These are phyloP conservation scores for Asbolus verrucosus DNA, from an alignment of 1,140 invertebrate genomes.

Conservation along the genomic window DNA sequence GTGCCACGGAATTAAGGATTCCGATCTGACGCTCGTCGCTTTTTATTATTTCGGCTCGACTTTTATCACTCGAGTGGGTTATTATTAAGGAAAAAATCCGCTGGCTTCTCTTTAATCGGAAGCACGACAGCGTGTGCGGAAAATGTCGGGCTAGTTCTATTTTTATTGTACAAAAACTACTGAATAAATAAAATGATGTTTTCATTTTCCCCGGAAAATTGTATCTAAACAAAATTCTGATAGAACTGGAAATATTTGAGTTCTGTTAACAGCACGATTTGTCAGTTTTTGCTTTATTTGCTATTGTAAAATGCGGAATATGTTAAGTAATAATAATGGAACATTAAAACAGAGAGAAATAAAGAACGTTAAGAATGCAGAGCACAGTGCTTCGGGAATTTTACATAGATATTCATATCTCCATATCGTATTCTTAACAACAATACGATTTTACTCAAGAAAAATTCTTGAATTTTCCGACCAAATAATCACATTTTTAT, in stretches of 20 bases:
- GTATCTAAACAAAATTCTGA: conserved; percentile 25
- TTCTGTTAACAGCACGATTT: conserved; percentile 11
- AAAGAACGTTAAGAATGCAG: not conserved
- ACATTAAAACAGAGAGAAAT: too few species aligned
- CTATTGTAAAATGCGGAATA: too few species aligned
- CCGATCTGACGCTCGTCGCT: not conserved
- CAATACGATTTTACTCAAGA: conserved; percentile 4
- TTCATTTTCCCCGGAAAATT: conserved; percentile 18
- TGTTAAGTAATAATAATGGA: too few species aligned
- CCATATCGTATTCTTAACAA: conserved; percentile 14
- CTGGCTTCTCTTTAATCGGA: not conserved
- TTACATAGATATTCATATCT: conserved; percentile 3
- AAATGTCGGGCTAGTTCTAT: conserved; percentile 1
- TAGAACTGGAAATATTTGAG: conserved; percentile 15
- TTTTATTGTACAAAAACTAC: conserved; percentile 15
- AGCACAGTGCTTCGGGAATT: not conserved
- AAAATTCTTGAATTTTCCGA: conserved; percentile 14
- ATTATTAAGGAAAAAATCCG: conserved; percentile 4
- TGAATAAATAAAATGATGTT: conserved; percentile 19
- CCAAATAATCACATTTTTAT: conserved; percentile 16
- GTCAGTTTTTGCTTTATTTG: too few species aligned
- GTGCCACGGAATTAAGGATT: conserved; percentile 7
- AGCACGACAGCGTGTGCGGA: not conserved
- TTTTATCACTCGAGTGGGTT: not conserved
- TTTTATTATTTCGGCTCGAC: not conserved